Evolutionary conservation across 2,888 invertebrate genomes (phyloP), one percentile per base, ranked within the genome.

Genomic region (Pantelozetes paolii): DNA sequence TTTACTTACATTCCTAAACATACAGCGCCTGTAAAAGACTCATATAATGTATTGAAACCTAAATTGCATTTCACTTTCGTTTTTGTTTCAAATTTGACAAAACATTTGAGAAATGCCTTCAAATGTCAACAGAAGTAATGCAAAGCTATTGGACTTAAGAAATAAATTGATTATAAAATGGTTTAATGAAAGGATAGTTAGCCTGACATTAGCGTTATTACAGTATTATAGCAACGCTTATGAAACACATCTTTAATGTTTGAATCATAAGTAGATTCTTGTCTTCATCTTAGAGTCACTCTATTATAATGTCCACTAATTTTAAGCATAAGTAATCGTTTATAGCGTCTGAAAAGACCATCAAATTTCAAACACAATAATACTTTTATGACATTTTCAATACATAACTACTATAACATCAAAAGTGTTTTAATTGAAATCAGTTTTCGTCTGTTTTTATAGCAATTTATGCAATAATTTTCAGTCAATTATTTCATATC

Each of bases 81-180:
- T 23, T 23, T 23, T 1, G 8, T 54, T 54, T 20, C 6, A 15
- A 54, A 20, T 20, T 23, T 20, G 1, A n/a, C 3, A 28, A 36
- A 32, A n/a, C 11, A 8, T 59, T 8, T 32, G 36, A 2, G 23
- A 30, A 30, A 9, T 28, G 15, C n/a, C n/a, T n/a, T n/a, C n/a
- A n/a, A n/a, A n/a, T n/a, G n/a, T 15, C 62, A 36, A 64, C 5
- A 45, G 18, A 45, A 45, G 2, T 45, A 15, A 13, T 45, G 11
- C 45, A 1, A n/a, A n/a, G 13, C n/a, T n/a, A n/a, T n/a, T n/a
- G n/a, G n/a, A n/a, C n/a, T n/a, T n/a, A n/a, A 59, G 59, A 18
- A 64, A 64, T 64, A 28, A n/a, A 64, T 64, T 32, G 20, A 32
- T 36, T 64, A 64, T 30, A 13, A 36, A 20, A n/a, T 64, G 15